phyloP scores from a whole-genome alignment of 2,888 invertebrate species.

The Coecobrya sp. region DNA sequence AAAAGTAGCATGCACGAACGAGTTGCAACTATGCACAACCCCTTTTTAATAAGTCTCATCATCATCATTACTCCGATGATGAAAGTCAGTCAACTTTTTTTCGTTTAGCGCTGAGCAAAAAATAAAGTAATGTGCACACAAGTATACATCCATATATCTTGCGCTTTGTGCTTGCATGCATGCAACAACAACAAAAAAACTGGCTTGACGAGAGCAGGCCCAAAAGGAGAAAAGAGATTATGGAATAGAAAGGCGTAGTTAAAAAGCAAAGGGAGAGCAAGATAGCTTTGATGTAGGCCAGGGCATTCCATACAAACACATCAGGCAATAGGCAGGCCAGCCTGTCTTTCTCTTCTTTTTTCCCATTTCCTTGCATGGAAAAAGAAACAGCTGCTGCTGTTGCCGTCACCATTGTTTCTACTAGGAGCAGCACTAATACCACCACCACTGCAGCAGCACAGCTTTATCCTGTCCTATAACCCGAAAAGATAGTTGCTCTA shows the following conservation, averaged over 20 bases:
- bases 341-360: slow-evolving; percentile 4
- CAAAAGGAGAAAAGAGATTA: neutral
- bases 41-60: slow-evolving; percentile 27
- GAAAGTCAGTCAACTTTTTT: slow-evolving; percentile 16
- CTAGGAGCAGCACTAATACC: neutral
- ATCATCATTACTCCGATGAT: slow-evolving; percentile 5
- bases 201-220: neutral
- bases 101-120: neutral
- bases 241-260: slow-evolving; percentile 20
- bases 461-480: slow-evolving; percentile 48
- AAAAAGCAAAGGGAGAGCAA: slow-evolving; percentile 15
- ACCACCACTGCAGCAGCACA: slow-evolving; percentile 15
- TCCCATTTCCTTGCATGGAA: slow-evolving; percentile 37
- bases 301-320: slow-evolving; percentile 36
- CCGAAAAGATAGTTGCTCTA: slow-evolving; percentile 40
- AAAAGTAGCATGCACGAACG: neutral
- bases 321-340: neutral
- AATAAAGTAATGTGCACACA: neutral
- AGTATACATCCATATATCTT: neutral
- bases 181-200: slow-evolving; percentile 2
- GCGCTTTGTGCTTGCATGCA: slow-evolving; percentile 36
- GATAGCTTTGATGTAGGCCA: slow-evolving; percentile 32
- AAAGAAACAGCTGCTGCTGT: slow-evolving; percentile 54
- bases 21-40: slow-evolving; percentile 12
- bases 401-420: neutral